These are phyloP conservation scores for Chromoteleia sp. DNA, from an alignment of 2,888 invertebrate genomes.

Conservation along the genomic window DNA sequence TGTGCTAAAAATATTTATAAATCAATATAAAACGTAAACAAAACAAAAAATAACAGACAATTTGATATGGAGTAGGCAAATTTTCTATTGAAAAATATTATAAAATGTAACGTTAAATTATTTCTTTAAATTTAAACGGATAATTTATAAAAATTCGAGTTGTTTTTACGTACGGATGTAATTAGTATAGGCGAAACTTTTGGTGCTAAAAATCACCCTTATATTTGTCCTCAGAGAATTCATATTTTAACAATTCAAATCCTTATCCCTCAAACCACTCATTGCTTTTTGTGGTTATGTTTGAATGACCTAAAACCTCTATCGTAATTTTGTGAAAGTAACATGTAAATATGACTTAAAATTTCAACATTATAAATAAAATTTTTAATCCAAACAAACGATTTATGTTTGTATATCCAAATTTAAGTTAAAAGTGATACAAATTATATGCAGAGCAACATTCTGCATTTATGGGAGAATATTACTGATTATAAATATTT, in stretches of 20 bases:
- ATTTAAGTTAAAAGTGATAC: too few relatives aligned
- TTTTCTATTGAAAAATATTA: neutral
- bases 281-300: too few relatives aligned
- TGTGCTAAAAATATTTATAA: constrained; percentile 77
- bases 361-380: too few relatives aligned
- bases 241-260: constrained; percentile 29
- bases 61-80: neutral
- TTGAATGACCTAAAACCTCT: too few relatives aligned
- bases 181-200: constrained; percentile 22
- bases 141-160: neutral
- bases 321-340: too few relatives aligned
- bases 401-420: too few relatives aligned
- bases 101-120: neutral
- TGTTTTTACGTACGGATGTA: constrained; percentile 39
- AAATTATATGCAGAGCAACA: too few relatives aligned
- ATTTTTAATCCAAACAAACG: too few relatives aligned
- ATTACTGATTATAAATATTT: too few relatives aligned
- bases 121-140: neutral
- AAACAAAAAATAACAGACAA: neutral
- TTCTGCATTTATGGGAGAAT: too few relatives aligned
- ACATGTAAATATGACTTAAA: too few relatives aligned
- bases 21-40: constrained; percentile 21
- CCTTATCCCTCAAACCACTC: too few relatives aligned
- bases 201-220: constrained; percentile 16
- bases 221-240: constrained; percentile 18